phyloP scores from a whole-genome alignment of 1,140 invertebrate genomes.

The Samia ricini region DNA sequence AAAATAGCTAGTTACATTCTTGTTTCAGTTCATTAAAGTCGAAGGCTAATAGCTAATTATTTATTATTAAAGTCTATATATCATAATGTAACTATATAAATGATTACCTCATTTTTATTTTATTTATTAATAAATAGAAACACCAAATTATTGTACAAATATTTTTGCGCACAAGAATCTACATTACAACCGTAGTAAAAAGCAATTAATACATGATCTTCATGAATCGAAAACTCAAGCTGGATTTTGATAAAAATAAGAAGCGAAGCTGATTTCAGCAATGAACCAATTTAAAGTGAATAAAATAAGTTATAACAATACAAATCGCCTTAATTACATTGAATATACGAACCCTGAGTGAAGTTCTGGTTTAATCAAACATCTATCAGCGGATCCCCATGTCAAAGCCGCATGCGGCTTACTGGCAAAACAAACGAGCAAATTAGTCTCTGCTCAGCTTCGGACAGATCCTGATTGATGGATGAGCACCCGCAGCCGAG shows the following conservation, averaged over 20 bases:
- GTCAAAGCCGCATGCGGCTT: slow-evolving; percentile 40
- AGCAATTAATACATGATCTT: too few species aligned
- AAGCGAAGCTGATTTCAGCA: background rate
- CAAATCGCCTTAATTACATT: background rate
- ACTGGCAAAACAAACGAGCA: slow-evolving; percentile 68
- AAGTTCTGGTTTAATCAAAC: slow-evolving; percentile 35
- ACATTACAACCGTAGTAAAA: too few species aligned
- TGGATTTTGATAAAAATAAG: background rate
- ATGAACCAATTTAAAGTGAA: background rate
- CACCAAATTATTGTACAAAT: too few species aligned
- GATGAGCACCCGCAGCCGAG: slow-evolving; percentile 45
- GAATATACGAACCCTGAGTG: background rate
- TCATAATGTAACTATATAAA: too few species aligned
- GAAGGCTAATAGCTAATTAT: too few species aligned
- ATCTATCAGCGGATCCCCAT: slow-evolving; percentile 41
- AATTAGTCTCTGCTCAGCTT: slow-evolving; percentile 53
- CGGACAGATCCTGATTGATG: slow-evolving; percentile 68
- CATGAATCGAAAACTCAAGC: too few species aligned
- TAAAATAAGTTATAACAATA: background rate
- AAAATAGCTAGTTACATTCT: too few species aligned
- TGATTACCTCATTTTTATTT: too few species aligned
- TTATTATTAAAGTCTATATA: too few species aligned
- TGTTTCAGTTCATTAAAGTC: too few species aligned
- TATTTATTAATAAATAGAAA: too few species aligned
- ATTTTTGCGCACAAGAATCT: too few species aligned